Evolutionary conservation across 2,113 vertebrate genomes (phyloP).

Genomic region (Brachypodius melanocephalos): DNA sequence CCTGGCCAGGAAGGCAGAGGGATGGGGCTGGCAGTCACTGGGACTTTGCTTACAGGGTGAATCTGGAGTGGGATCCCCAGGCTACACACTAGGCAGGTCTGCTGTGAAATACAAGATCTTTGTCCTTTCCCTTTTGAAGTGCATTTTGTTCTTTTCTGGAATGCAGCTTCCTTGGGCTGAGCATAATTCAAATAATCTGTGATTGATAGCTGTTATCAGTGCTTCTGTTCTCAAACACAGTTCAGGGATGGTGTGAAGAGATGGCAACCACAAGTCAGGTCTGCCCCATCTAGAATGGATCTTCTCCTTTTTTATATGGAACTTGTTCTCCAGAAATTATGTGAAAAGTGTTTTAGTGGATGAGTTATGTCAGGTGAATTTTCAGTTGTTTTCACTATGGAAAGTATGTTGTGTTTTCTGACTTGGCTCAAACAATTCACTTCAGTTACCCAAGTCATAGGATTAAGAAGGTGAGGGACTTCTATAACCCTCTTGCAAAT

Average conservation of each 20-base stretch:
- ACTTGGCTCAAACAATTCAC: background rate
- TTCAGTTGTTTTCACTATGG: background rate
- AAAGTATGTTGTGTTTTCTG: background rate
- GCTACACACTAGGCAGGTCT: background rate
- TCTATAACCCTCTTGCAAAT: background rate
- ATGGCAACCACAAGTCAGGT: background rate
- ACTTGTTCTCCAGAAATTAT: background rate
- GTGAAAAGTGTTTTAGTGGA: background rate
- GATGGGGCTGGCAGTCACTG: background rate
- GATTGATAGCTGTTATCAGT: background rate
- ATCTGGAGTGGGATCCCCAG: background rate
- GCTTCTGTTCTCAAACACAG: background rate
- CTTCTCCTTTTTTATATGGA: background rate
- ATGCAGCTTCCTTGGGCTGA: background rate
- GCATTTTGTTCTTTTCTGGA: background rate
- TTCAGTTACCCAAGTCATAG: background rate
- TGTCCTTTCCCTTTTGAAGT: background rate
- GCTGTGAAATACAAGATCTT: background rate
- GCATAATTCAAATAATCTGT: background rate
- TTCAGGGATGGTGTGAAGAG: background rate
- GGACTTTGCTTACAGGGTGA: background rate
- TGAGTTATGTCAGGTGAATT: background rate
- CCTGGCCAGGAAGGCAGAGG: rapidly evolving
- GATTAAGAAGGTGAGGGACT: background rate
- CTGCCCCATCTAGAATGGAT: background rate